A percentile compares a stretch with the other conserved stretches of the same genome.
Evolutionary conservation across 2,888 invertebrate genomes (phyloP).

Genomic region (Drosophila mimica): DNA sequence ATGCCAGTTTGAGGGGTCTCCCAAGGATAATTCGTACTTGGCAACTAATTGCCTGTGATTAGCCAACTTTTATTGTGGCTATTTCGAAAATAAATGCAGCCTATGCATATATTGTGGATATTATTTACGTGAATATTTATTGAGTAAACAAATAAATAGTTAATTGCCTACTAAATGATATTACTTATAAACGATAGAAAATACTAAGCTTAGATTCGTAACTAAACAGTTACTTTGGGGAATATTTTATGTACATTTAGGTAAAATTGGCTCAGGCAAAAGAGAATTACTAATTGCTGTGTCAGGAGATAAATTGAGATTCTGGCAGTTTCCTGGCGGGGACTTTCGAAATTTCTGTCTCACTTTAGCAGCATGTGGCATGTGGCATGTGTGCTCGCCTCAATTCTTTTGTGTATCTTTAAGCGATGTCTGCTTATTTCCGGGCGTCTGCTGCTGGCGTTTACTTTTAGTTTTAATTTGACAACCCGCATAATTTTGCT

Average conservation of each 20-base stretch:
- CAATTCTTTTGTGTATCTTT: conserved; percentile 46
- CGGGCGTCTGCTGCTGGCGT: conserved; percentile 62
- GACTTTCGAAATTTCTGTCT: conserved; percentile 6
- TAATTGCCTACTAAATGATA: not conserved
- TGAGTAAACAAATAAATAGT: not conserved
- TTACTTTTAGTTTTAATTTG: conserved; percentile 69
- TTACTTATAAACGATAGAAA: not conserved
- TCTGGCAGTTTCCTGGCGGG: conserved; percentile 23
- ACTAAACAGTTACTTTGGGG: not conserved
- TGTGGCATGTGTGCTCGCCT: conserved; percentile 4
- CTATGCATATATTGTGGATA: not conserved
- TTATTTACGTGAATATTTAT: not conserved
- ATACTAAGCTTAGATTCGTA: not conserved
- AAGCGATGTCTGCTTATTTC: conserved; percentile 52
- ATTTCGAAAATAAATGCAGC: not conserved
- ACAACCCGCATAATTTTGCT: conserved; percentile 77
- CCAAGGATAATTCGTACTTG: not conserved
- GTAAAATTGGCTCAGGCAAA: not conserved
- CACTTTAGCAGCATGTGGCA: not conserved
- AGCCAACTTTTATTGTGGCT: not conserved
- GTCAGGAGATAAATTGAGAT: conserved; percentile 36
- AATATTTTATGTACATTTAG: not conserved
- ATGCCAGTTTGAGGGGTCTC: not conserved
- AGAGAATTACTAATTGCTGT: conserved; percentile 32
- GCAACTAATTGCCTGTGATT: conserved; percentile 18